Evolutionary conservation across 35 echinoderm and acorn worm species (phyloP).

Genomic region (Heliocidaris tuberculata): DNA sequence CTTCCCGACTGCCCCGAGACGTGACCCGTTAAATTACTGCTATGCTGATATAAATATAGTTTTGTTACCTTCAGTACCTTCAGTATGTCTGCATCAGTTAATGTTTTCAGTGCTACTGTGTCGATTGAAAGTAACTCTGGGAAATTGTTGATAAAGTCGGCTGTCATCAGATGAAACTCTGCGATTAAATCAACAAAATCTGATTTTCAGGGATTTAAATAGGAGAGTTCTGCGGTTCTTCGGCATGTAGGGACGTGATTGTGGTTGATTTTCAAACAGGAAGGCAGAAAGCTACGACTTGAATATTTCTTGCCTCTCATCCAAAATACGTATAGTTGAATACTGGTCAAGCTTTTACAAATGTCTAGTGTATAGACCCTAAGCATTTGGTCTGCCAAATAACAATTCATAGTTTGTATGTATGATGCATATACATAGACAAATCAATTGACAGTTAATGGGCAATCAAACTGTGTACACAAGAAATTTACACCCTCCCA

Average conservation of each 20-base stretch:
- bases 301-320: no score
- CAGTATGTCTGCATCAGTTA: no score
- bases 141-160: constrained; percentile 4
- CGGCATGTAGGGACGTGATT: background rate
- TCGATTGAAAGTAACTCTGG: background rate
- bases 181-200: background rate
- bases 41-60: background rate
- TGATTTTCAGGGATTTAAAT: background rate
- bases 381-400: no score
- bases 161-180: constrained; percentile 9
- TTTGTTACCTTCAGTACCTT: background rate
- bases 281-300: background rate
- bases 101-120: no score
- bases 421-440: no score
- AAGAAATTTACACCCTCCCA: no score
- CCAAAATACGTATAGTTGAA: no score
- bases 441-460: no score
- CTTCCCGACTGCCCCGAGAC: background rate
- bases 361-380: no score
- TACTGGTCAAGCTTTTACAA: no score
- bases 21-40: background rate
- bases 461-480: no score
- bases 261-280: background rate
- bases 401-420: no score
- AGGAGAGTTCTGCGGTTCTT: background rate